Evolutionary conservation across 1,140 invertebrate species (phyloP), one percentile per base, ranked within the genome.

Genomic region (Eulimnadia texana): DNA sequence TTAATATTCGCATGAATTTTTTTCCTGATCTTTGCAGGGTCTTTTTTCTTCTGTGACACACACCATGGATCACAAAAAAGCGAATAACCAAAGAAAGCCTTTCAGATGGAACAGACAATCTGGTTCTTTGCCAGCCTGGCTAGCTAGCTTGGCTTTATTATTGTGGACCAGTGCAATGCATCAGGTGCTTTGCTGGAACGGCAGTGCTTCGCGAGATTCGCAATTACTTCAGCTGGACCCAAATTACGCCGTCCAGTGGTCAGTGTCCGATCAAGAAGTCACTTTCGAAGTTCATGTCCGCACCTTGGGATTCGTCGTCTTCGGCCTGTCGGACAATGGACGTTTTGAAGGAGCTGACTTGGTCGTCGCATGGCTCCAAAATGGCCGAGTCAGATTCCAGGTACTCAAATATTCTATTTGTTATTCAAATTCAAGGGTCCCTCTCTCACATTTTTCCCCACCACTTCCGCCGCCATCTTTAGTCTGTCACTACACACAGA

Each of bases 241-340:
- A 20, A 57, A 57, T 33, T 57, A 57, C 55, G 55, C 27, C n/a
- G 55, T 57, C 10, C 33, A 57, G 27, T 57, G 55, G 55, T 57
- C 55, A 33, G 33, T 57, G 27, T 29, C 6, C 55, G 55, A 57
- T 3, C 27, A 33, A 9, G 55, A 57, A 19, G 66, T 88, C 67
- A 86, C 81, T 56, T 88, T 89, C 71, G 82, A 87, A 73, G 76
- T 88, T 66, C 84, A 86, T 75, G 86, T 85, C 66, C 81, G 78
- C 72, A 87, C 86, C 50, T 77, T 79, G 65, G 88, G 88, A 64
- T 90, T 87, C 71, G 80, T 90, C 62, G 86, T 85, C 20, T 82
- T 90, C 67, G 87, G 87, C 56, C 84, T 89, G 69, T 88, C 85
- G 65, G 80, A 79, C 61, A 83, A 84, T 70, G 83, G 84, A 56